Evolutionary conservation across 2,797 vertebrate genomes (phyloP), one percentile per base, ranked within the genome.

Genomic region (Diplodus puntazzo): DNA sequence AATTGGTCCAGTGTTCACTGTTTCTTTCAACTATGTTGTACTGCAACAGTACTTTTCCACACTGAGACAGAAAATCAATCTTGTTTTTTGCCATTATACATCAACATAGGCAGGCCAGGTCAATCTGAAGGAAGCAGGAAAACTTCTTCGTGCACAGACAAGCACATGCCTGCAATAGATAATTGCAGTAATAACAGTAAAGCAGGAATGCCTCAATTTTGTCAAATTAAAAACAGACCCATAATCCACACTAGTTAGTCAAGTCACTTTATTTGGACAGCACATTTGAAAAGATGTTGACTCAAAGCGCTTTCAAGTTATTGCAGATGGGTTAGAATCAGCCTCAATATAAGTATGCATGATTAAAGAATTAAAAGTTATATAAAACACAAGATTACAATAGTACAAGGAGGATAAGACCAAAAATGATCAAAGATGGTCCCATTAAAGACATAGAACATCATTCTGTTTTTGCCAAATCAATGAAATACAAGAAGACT

Each of bases 151-250:
- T 48, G 27, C 20, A 54, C 14, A 52, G 18, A 54, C 25, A 21
- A 17, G n/a, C 12, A 30, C 34, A 39, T 39, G 39, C 39, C 39
- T 39, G 39, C 12, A 34, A 43, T 42, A 42, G 14, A 49, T 76
- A 49, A 70, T 72, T 57, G 49, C 14, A 57, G 9, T 60, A 61
- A 70, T 70, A 39, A 53, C 16, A 60, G 6, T 5, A 10, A 59
- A 59, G 46, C 46, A 25, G 21, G 30, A 50, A 45, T 46, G 25
- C 13, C 18, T 52, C 12, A 54, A 1, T 43, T 67, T 30, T 18
- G 8, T 23, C 3, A 55, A n/a, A 42, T 52, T 39, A 20, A 55
- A 61, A 8, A 27, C 74, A 69, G 6, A 62, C 20, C 13, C 7
- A 11, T 30, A 11, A 59, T 13, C 53, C 27, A 39, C 9, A 39